phyloP scores from a whole-genome alignment of 2,888 invertebrate species.

The Augochlorella aurata region DNA sequence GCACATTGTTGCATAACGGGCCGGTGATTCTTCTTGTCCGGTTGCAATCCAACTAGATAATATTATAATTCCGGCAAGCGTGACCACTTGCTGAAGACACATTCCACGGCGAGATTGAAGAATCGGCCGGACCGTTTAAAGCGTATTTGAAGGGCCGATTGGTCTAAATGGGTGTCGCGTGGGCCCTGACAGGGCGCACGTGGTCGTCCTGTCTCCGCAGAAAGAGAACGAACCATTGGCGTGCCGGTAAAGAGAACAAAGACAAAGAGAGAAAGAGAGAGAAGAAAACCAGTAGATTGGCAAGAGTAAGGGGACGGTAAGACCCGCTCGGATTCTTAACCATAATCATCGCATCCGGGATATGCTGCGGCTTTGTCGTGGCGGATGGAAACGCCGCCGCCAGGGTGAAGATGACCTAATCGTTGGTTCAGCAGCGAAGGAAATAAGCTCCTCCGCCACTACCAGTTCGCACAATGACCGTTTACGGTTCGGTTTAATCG shows the following conservation, averaged over 20 bases:
- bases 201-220: conserved; percentile 70
- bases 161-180: conserved; percentile 75
- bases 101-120: conserved; percentile 62
- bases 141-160: conserved; percentile 71
- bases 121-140: conserved; percentile 61
- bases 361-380: conserved; percentile 58
- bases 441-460: conserved; percentile 22
- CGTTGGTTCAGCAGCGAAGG: conserved; percentile 36
- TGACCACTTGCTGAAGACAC: conserved; percentile 49
- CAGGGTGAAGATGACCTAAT: conserved; percentile 66
- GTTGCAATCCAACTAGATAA: conserved; percentile 58
- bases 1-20: conserved; percentile 50
- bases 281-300: conserved; percentile 6
- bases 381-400: conserved; percentile 52
- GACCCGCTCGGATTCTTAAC: conserved; percentile 65
- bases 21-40: conserved; percentile 57
- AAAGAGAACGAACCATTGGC: conserved; percentile 43
- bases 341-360: conserved; percentile 76
- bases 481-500: conserved; percentile 33
- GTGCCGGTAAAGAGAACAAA: neutral
- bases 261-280: conserved; percentile 5
- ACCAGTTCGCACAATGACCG: conserved; percentile 4
- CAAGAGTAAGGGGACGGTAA: conserved; percentile 25
- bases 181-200: conserved; percentile 75
- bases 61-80: conserved; percentile 58